phyloP scores from a whole-genome alignment of 2,113 vertebrate species.

The Nicator chloris region DNA sequence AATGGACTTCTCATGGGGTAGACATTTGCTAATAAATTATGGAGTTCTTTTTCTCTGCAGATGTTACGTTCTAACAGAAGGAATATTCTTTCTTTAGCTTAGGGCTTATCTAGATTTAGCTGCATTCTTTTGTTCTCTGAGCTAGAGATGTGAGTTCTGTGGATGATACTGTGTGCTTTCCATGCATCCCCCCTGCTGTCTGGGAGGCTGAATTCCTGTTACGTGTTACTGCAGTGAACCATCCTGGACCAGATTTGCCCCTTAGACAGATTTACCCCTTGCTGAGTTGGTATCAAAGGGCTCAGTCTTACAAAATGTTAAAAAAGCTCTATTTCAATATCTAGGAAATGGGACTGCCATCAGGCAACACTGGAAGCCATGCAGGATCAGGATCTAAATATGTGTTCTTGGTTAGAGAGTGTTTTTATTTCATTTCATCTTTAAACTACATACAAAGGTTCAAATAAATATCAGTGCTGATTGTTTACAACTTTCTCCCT shows the following conservation, averaged over 20 bases:
- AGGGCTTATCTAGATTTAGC: not conserved
- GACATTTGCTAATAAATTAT: not conserved
- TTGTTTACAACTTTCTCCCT: not conserved
- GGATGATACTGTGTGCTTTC: not conserved
- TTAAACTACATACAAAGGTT: not conserved
- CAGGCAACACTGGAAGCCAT: not conserved
- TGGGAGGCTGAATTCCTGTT: not conserved
- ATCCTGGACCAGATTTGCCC: not conserved
- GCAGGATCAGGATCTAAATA: not conserved
- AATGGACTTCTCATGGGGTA: not conserved
- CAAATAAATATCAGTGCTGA: not conserved
- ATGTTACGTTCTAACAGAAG: not conserved
- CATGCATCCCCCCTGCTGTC: not conserved
- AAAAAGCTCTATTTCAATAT: not conserved
- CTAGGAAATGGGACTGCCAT: not conserved
- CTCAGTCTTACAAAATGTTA: not conserved
- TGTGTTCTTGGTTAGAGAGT: not conserved
- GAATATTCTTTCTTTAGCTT: not conserved
- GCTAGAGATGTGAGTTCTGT: not conserved
- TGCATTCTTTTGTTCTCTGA: not conserved
- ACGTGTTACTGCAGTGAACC: accelerated
- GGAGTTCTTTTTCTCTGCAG: not conserved
- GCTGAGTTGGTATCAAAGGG: not conserved
- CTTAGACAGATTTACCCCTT: not conserved
- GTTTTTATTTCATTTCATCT: not conserved